Percentiles rank a stretch among this genome's conserved stretches.
Evolutionary conservation across 2,797 vertebrate genomes (phyloP).

Genomic region (Cheirogaleus major): DNA sequence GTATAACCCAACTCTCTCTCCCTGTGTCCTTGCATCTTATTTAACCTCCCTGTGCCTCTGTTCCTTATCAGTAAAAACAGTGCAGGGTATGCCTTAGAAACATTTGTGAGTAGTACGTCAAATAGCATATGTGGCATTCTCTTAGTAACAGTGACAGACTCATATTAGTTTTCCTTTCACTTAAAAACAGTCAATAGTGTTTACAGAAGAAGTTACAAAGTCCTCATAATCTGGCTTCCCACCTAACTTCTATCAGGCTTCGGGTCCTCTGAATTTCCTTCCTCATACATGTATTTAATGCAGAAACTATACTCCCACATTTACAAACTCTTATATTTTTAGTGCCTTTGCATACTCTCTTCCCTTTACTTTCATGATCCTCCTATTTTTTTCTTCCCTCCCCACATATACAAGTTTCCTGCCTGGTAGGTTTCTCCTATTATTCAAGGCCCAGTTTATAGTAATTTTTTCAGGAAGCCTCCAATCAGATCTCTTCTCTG

Average conservation of each 20-base stretch:
- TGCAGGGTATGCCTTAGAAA: background rate
- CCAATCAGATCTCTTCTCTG: background rate
- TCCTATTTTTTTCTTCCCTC: background rate
- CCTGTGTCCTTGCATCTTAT: background rate
- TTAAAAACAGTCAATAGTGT: background rate
- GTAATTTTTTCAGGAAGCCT: background rate
- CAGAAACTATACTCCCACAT: background rate
- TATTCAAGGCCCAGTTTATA: background rate
- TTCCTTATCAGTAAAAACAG: background rate
- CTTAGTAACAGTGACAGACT: background rate
- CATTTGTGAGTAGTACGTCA: background rate
- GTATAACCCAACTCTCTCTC: background rate
- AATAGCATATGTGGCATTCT: background rate
- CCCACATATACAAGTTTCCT: background rate
- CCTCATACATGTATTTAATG: background rate
- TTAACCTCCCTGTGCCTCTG: background rate
- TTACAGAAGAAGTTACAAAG: background rate
- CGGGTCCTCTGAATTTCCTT: background rate
- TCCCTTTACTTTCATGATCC: background rate
- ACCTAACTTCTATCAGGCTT: background rate
- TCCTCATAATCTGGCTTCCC: background rate
- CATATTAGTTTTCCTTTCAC: background rate
- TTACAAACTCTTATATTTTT: background rate
- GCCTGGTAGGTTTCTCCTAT: background rate
- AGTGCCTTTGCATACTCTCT: background rate